Evolutionary conservation across 1,140 invertebrate genomes (phyloP).

Genomic region (Drosophila burlai): DNA sequence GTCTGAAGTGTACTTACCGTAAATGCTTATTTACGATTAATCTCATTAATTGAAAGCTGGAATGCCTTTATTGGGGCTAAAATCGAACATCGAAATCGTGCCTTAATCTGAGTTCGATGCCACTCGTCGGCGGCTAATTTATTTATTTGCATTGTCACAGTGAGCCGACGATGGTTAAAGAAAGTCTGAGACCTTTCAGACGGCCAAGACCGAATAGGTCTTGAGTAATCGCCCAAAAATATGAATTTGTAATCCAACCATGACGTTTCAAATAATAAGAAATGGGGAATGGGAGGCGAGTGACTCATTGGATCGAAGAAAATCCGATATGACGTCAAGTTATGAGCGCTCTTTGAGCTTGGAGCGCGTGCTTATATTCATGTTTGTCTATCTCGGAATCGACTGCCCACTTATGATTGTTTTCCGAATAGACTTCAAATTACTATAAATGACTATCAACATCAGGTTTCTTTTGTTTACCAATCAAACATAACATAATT

Average conservation of each 20-base stretch:
- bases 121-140: neutral
- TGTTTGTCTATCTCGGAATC: slow-evolving; percentile 28
- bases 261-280: slow-evolving; percentile 32
- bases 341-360: slow-evolving; percentile 1
- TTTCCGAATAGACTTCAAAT: slow-evolving; percentile 22
- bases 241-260: slow-evolving; percentile 23
- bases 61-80: slow-evolving; percentile 38
- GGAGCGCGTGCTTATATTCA: slow-evolving; percentile 30
- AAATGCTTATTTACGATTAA: slow-evolving; percentile 48
- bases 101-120: slow-evolving; percentile 33
- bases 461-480: slow-evolving; percentile 57
- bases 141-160: slow-evolving; percentile 43
- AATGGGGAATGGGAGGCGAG: neutral
- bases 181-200: slow-evolving; percentile 30
- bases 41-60: slow-evolving; percentile 49
- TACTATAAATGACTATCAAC: slow-evolving; percentile 31
- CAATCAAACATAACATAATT: slow-evolving; percentile 40
- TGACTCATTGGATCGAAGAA: slow-evolving; percentile 34
- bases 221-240: slow-evolving; percentile 42
- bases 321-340: slow-evolving; percentile 41
- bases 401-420: slow-evolving; percentile 48
- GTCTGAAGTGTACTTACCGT: slow-evolving; percentile 27
- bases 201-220: neutral
- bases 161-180: slow-evolving; percentile 20
- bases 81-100: slow-evolving; percentile 13